Evolutionary conservation across 2,888 invertebrate genomes (phyloP), one percentile per base, ranked within the genome.

Genomic region (Syritta pipiens): DNA sequence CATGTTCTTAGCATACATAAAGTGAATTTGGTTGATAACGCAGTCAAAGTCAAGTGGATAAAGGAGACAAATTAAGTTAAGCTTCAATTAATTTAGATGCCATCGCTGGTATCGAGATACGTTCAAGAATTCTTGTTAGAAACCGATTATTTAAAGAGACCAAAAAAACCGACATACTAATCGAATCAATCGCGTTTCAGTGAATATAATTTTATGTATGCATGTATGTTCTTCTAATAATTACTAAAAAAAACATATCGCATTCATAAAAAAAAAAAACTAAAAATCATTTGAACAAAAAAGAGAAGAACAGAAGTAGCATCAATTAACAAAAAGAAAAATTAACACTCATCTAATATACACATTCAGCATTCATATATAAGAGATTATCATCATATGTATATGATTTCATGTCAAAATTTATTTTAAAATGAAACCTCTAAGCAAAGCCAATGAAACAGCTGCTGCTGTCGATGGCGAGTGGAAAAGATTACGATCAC

Each of bases 401-500:
- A 55, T 32, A 42, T 60, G 68, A 48, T 53, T 55, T 75, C 44
- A 48, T 42, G 32, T 40, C 42, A 59, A 49, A 68, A 30, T 69
- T 32, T 60, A 37, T 59, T 59, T 59, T 49, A 49, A 72, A 67
- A 74, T 72, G 83, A 85, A 85, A 89, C 89, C 89, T 89, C 88
- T 86, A 84, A 89, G 84, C 83, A 88, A 83, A 82, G 88, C 88
- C 83, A 89, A 84, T 46, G 88, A 85, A 81, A 85, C 83, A 53
- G 87, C 86, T 81, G 85, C 86, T 81, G 85, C 84, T 77, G 87
- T 83, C 81, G 87, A 85, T 46, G 88, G 85, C 81, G 86, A 85
- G 81, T 88, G 86, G 83, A 88, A 89, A 48, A 89, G 82, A 85
- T 89, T 89, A 69, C 89, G 86, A 85, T 89, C 89, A 81, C 89